Percentiles rank a stretch among this genome's conserved stretches.
Conservation (phyloP, 2,113 vertebrate genomes). For the Daubentonia madagascariensis region DNA sequence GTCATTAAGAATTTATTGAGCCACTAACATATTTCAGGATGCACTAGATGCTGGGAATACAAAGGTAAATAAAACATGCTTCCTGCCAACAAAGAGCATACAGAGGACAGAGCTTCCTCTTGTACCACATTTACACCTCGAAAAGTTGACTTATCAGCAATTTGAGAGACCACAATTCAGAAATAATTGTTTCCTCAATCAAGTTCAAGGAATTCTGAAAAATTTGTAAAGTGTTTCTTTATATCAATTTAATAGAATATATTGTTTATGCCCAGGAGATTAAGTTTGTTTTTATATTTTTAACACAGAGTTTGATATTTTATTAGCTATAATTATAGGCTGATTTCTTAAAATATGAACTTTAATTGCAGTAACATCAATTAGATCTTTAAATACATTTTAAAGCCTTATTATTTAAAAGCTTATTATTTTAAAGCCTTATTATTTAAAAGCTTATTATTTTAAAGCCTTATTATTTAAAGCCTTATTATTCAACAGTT, state of each 20-base stretch:
- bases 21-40: not conserved
- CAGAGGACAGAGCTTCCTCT: not conserved
- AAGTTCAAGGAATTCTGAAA: not conserved
- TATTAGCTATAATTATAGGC: not conserved
- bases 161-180: not conserved
- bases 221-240: not conserved
- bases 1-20: not conserved
- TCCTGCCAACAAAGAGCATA: not conserved
- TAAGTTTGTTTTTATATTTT: not conserved
- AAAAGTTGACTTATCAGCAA: not conserved
- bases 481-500: not conserved
- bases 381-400: not conserved
- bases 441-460: not conserved
- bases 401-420: not conserved
- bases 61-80: slow-evolving; percentile 29
- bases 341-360: not conserved
- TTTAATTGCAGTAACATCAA: not conserved
- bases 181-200: not conserved
- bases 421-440: not conserved
- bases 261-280: not conserved
- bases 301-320: not conserved
- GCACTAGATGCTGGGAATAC: not conserved
- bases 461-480: not conserved
- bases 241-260: not conserved
- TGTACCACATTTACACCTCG: not conserved